Evolutionary conservation across 2,888 invertebrate species (phyloP), one percentile per base, ranked within the genome.

Genomic region (Diplolepis rosae): DNA sequence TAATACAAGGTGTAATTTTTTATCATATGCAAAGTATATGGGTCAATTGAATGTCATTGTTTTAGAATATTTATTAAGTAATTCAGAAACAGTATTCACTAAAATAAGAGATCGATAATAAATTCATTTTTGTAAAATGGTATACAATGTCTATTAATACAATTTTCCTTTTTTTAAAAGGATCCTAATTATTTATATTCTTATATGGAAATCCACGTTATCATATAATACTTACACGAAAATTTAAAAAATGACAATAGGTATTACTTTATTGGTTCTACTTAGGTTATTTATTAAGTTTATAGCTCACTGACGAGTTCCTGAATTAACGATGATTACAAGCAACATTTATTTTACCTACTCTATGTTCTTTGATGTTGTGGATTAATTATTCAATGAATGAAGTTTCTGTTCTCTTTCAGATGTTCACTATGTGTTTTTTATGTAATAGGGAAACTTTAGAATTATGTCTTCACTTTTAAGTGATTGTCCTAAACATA

Each of bases 71-170:
- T 27, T 28, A 70, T 76, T 74, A 70, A 70, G 74, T 72, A 74
- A 72, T 74, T 70, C 32, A 72, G 67, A 70, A 56, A 61, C 74
- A 76, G 72, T 74, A 72, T 70, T 65, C 50, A 67, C 28, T n/a
- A 18, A 30, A 69, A 73, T 39, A 73, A 70, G 70, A 69, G 15
- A 56, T 42, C 65, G 61, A 24, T 52, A 73, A 75, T 76, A 74
- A 74, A 76, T 65, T 65, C 42, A 54, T 42, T n/a, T 67, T 70
- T 22, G 39, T 48, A 72, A 67, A 56, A 74, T 68, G 72, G 13
- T 22, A 39, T 61, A 39, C 24, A 39, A 27, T 24, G 15, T 18
- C 15, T 61, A 61, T 61, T 61, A 61, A 39, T 39, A 39, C 24
- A 39, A 39, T 0, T 61, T n/a, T n/a, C 56, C 32, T 39, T 61